A percentile compares a stretch with the other conserved stretches of the same genome.
Evolutionary conservation across 1,140 invertebrate species (phyloP).

Genomic region (Heliconius eleuchia): DNA sequence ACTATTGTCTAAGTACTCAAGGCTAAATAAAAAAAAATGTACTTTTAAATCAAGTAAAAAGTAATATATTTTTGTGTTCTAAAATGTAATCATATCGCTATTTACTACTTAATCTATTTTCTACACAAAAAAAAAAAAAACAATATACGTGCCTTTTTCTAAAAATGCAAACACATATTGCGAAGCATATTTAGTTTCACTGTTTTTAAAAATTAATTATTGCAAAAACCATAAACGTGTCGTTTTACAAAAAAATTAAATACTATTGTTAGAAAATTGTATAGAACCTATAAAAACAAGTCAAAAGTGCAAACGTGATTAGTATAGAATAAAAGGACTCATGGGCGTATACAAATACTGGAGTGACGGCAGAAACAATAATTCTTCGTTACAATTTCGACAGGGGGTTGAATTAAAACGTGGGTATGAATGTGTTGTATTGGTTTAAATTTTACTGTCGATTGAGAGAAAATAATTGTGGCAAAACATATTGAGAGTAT

Average conservation of each 20-base stretch:
- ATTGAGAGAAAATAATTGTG: background rate
- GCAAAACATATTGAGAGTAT: background rate
- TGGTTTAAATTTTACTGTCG: background rate
- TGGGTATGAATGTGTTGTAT: background rate
- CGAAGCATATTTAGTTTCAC: background rate
- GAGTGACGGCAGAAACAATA: constrained; percentile 74
- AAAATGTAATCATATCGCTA: no score
- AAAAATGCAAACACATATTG: background rate
- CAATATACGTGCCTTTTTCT: background rate
- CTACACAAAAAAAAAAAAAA: no score
- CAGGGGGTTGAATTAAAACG: constrained; percentile 44
- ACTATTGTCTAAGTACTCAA: no score
- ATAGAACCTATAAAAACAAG: constrained; percentile 47
- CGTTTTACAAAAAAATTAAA: background rate
- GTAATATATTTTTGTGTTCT: no score
- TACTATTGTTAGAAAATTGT: background rate
- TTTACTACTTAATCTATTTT: no score
- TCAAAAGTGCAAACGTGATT: constrained; percentile 70
- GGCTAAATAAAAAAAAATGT: no score
- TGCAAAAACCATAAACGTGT: background rate
- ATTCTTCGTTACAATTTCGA: constrained; percentile 71
- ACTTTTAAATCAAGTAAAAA: no score
- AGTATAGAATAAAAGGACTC: constrained; percentile 58
- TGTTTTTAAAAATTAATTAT: constrained; percentile 7
- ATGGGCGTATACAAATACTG: constrained; percentile 73